Evolutionary conservation across 2,113 vertebrate species (phyloP).

Genomic region (Odontophorus gujanensis): DNA sequence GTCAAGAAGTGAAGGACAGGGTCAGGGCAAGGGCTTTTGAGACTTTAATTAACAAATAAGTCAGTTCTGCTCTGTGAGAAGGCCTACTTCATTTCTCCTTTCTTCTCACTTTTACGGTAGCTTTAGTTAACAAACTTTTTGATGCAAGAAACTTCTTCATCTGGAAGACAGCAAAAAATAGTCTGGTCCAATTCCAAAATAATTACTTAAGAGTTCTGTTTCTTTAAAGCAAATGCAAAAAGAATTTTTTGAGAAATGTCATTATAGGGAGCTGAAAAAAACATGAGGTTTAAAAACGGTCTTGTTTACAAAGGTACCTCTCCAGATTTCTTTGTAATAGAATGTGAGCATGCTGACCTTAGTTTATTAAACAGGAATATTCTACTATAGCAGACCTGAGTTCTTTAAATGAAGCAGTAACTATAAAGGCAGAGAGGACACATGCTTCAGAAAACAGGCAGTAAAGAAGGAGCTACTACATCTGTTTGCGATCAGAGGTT

Average conservation of each 20-base stretch:
- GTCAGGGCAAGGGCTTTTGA: background rate
- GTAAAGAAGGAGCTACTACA: background rate
- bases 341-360: background rate
- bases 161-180: background rate
- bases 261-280: background rate
- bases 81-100: background rate
- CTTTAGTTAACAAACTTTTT: background rate
- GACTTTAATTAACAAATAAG: no score
- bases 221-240: background rate
- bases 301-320: background rate
- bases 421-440: background rate
- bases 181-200: background rate
- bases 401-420: background rate
- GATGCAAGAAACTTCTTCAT: background rate
- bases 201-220: background rate
- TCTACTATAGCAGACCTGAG: background rate
- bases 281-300: background rate
- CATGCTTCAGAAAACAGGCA: background rate
- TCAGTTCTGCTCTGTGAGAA: background rate
- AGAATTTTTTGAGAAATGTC: background rate
- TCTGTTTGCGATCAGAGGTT: background rate
- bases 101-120: background rate
- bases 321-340: background rate
- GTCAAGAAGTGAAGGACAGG: background rate
- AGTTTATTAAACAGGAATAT: background rate